Evolutionary conservation across 2,797 vertebrate genomes (phyloP), one percentile per base, ranked within the genome.

Genomic region (Bradypodion ventrale): DNA sequence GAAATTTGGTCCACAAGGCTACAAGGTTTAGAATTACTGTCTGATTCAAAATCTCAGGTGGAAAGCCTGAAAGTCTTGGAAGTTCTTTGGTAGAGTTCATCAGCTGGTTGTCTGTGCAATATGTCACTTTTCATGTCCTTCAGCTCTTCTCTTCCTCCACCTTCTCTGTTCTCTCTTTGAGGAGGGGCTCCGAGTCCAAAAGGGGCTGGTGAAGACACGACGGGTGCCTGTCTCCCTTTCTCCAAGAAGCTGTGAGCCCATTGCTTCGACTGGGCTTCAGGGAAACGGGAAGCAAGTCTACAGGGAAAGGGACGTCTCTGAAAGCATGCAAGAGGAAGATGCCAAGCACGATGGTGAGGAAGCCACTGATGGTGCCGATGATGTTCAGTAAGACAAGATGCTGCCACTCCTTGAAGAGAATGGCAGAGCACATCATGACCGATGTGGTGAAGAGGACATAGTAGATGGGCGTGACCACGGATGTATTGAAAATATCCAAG

Each of bases 351-450:
- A 97, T 97, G 85, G 95, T 97, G 89, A 98, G 94, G 92, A 98
- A 98, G n/a, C 97, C 97, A 0, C 97, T 97, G 68, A 97, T 94
- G 2, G 96, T 97, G 72, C 97, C 96, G 0, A 96, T 75, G 8
- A 94, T 88, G 27, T 96, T 96, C 56, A 96, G 95, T 3, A 90
- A 76, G 68, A 91, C 94, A 97, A 98, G 96, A 6, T 95, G 91
- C 84, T 97, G 90, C 97, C 97, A 98, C 89, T 98, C 97, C 84
- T 97, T 97, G 91, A 98, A 98, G 74, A 98, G 95, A 87, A 98
- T 97, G 70, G 96, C 97, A 0, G 97, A 98, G 92, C 97, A 98
- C 44, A 75, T 95, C 96, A 97, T 97, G 79, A 98, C 96, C 0
- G 96, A 96, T 0, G 96, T 97, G 89, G 96, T 98, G 94, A 98